These are phyloP conservation scores for Bicyclus anynana DNA, from an alignment of 1,140 invertebrate genomes.

Conservation along the genomic window DNA sequence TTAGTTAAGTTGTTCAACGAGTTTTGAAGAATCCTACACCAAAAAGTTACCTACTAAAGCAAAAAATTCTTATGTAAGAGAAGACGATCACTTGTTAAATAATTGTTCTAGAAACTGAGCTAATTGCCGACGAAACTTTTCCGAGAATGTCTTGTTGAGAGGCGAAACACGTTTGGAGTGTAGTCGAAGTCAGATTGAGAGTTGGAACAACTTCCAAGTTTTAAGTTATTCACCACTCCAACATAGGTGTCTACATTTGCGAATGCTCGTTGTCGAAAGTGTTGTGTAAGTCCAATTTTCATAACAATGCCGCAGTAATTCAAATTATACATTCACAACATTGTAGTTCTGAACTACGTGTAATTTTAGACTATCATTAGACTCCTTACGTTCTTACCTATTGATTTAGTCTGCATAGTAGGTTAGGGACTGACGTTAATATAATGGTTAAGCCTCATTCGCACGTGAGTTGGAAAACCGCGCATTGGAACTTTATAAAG, in stretches of 20 bases:
- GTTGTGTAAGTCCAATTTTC: constrained; percentile 14
- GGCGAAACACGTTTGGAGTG: constrained; percentile 25
- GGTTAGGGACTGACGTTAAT: no score
- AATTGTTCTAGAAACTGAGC: constrained; percentile 23
- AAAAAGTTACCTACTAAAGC: background rate
- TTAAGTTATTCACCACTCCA: constrained; percentile 27
- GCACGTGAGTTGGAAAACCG: no score
- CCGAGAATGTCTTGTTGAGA: constrained; percentile 19
- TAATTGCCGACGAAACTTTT: constrained; percentile 26
- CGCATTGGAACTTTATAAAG: no score
- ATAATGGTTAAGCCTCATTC: no score
- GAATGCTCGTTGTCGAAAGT: constrained; percentile 15
- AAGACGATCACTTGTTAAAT: constrained; percentile 20
- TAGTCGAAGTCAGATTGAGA: constrained; percentile 15
- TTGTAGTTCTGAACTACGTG: no score
- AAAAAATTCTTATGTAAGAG: constrained; percentile 7
- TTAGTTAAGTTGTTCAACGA: background rate
- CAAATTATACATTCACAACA: background rate
- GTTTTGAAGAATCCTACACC: background rate
- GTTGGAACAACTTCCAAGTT: constrained; percentile 18
- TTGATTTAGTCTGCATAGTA: no score
- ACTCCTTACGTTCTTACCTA: no score
- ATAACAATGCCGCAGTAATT: constrained; percentile 7
- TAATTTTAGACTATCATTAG: no score
- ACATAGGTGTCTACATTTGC: constrained; percentile 18